Evolutionary conservation across 2,888 invertebrate genomes (phyloP).

Genomic region (Lobophora halterata): DNA sequence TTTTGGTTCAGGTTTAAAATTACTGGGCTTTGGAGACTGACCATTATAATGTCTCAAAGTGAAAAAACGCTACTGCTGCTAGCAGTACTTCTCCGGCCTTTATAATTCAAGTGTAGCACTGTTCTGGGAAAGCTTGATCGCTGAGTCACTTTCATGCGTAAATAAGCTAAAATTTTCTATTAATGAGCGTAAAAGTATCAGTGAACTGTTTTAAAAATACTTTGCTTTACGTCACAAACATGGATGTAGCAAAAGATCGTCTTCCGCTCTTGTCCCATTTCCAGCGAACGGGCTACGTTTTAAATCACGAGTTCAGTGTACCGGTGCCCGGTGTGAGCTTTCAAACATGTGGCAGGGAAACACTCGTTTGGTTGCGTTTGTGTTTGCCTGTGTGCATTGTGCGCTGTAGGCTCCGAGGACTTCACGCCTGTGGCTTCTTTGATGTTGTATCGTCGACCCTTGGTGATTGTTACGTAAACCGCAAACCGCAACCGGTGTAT

Average conservation of each 20-base stretch:
- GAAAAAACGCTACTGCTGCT: too few species aligned
- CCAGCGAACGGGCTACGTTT: conserved; percentile 63
- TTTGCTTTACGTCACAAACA: conserved; percentile 33
- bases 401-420: conserved; percentile 27
- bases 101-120: too few species aligned
- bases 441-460: conserved; percentile 23
- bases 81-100: too few species aligned
- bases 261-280: conserved; percentile 56
- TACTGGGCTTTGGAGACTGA: too few species aligned
- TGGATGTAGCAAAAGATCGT: conserved; percentile 43
- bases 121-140: too few species aligned
- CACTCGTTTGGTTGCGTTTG: conserved; percentile 23
- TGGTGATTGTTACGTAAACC: conserved; percentile 16
- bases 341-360: conserved; percentile 39
- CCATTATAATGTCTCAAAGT: too few species aligned
- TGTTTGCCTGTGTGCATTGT: conserved; percentile 26
- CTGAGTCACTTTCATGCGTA: too few species aligned
- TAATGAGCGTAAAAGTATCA: too few species aligned
- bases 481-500: conserved; percentile 15
- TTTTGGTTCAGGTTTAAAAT: too few species aligned
- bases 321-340: conserved; percentile 40
- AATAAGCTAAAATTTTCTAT: too few species aligned
- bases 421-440: conserved; percentile 25
- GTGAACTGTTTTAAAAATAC: conserved; percentile 41
- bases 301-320: conserved; percentile 65